These are phyloP conservation scores for Siderastrea radians DNA, from an alignment of 92 coral and sea anemone species.

Conservation along the genomic window DNA sequence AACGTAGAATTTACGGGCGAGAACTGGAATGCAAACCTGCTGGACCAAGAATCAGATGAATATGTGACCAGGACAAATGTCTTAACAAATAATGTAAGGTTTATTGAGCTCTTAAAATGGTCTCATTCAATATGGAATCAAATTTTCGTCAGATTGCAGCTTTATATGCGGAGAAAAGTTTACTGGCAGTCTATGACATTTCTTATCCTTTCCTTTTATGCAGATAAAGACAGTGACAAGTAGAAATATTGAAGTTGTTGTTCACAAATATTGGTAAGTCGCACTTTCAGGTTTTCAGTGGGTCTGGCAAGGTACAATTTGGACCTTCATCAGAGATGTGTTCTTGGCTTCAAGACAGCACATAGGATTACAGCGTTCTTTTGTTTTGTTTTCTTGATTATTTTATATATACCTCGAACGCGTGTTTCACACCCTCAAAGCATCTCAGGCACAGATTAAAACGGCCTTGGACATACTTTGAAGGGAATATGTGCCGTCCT, in stretches of 20 bases:
- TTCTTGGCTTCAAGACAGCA: no score
- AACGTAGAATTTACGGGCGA: background rate
- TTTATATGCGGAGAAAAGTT: background rate
- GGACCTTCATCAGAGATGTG: no score
- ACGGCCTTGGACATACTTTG: no score
- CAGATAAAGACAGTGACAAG: background rate
- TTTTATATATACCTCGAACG: no score
- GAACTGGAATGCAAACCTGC: background rate
- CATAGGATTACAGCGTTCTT: no score
- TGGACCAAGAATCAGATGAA: constrained; percentile 20
- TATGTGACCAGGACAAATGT: background rate
- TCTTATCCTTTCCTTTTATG: background rate
- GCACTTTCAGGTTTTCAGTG: background rate
- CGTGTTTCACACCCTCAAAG: no score
- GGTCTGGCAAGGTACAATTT: background rate
- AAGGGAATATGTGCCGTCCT: no score
- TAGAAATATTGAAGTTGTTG: background rate
- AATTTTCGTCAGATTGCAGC: background rate
- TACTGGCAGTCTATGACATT: background rate
- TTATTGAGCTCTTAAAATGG: background rate
- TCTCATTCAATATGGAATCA: background rate
- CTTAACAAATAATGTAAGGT: constrained; percentile 8
- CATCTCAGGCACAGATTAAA: no score
- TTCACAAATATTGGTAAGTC: constrained; percentile 29
- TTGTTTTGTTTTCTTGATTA: no score